Evolutionary conservation across 2,888 invertebrate genomes (phyloP), one percentile per base, ranked within the genome.

Genomic region (Andricus curvator): DNA sequence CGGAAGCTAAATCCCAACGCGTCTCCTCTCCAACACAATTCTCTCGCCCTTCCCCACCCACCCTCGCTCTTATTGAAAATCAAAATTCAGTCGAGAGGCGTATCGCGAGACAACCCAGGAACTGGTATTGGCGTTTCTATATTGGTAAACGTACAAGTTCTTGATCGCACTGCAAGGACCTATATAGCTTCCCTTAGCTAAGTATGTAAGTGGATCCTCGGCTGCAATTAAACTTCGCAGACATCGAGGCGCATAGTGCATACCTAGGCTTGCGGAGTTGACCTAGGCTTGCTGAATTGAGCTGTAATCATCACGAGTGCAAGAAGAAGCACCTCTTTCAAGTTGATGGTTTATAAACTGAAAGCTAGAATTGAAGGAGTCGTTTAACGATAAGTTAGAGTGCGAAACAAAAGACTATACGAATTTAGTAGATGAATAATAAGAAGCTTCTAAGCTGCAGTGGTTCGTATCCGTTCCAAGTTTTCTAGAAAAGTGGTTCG

Each of bases 1-100:
- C 88, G 89, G 88, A 91, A 91, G 91, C 91, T 89, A 89, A 91
- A 91, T 91, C 91, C 91, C 90, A 89, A 88, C 89, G 89, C 89
- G 86, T 88, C 88, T 87, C 85, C 86, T 64, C 77, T 74, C 82
- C 83, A 78, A 79, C 80, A 81, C 79, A 80, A 80, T 66, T 82
- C 81, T 82, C 70, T 70, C 78, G 60, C 80, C 80, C 70, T 29
- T 78, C 78, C 65, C 41, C 74, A 77, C 78, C 44, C 78, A 77
- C 79, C 78, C 66, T 83, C 77, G 81, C 83, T 76, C 90, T 91
- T 91, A 91, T 92, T 92, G 92, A 91, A 91, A 92, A 91, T 92
- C 91, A 92, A 91, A 92, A 92, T 92, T 91, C 90, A 89, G 86
- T 87, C 86, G 88, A 90, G 91, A 56, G n/a, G 51, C 29, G 29